phyloP scores from a whole-genome alignment of 2,888 invertebrate genomes.

The Lepeophtheirus nordmannii region DNA sequence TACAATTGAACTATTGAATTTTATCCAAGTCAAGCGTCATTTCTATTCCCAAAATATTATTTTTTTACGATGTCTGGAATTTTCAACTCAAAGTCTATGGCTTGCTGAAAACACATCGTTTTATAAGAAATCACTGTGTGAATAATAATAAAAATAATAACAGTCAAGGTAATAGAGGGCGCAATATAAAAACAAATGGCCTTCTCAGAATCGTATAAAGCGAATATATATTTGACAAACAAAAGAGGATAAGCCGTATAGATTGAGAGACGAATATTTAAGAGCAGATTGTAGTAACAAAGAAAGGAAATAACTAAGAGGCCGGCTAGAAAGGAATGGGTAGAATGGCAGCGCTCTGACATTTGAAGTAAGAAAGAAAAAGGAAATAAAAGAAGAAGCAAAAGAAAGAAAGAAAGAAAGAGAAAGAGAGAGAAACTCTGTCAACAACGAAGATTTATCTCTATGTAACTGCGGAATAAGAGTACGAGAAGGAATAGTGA shows the following conservation, averaged over 20 bases:
- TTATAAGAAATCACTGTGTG: too few relatives aligned
- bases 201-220: neutral
- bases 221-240: too few relatives aligned
- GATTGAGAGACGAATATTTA: neutral
- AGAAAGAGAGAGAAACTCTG: neutral
- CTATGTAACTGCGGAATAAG: neutral
- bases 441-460: neutral
- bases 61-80: too few relatives aligned
- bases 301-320: neutral
- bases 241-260: too few relatives aligned
- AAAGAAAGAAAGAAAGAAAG: neutral
- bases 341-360: neutral
- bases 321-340: neutral
- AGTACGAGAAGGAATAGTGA: neutral
- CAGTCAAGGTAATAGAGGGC: neutral
- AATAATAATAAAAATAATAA: too few relatives aligned
- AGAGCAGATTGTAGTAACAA: neutral
- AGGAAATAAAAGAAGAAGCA: neutral
- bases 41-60: too few relatives aligned
- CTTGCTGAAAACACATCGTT: too few relatives aligned
- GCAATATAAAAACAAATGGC: neutral
- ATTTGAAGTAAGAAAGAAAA: neutral
- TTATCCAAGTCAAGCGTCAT: too few relatives aligned
- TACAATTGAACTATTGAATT: too few relatives aligned
- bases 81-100: too few relatives aligned